Percentiles rank a stretch among this genome's conserved stretches.
These are phyloP conservation scores for Orientallactaga bullata DNA, from an alignment of 2,113 vertebrate genomes.

Conservation along the genomic window DNA sequence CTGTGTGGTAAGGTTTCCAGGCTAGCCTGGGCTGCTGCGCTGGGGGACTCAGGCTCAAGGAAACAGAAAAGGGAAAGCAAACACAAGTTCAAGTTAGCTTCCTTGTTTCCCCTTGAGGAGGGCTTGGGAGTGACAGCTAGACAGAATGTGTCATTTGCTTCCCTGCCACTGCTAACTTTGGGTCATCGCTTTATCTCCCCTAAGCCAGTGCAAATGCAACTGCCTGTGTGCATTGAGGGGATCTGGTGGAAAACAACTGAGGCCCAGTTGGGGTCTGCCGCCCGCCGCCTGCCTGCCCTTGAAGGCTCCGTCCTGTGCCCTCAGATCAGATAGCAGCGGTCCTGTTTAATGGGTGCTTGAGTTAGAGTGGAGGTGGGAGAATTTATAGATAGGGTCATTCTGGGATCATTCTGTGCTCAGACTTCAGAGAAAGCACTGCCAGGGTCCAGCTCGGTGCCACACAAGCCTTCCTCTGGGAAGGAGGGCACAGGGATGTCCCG, in stretches of 20 bases:
- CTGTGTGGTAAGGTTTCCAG: not conserved
- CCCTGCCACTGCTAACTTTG: not conserved
- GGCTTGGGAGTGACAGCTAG: not conserved
- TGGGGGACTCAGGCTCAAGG: not conserved
- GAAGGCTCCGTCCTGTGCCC: not conserved
- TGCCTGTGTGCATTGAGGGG: not conserved
- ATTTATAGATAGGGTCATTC: not conserved
- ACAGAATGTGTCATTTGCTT: not conserved
- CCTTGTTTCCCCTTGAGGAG: not conserved
- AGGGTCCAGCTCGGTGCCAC: too few species aligned
- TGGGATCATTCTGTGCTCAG: not conserved
- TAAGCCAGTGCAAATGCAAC: rapidly evolving
- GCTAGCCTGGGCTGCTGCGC: not conserved
- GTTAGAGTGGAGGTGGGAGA: not conserved
- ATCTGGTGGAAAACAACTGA: rapidly evolving
- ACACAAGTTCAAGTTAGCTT: not conserved
- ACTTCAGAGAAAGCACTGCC: not conserved
- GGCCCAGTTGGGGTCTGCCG: not conserved
- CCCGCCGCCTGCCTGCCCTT: not conserved
- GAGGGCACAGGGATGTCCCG: not conserved
- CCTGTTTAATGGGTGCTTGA: not conserved
- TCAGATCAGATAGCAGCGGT: not conserved
- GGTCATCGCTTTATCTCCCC: not conserved
- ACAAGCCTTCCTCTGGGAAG: not conserved
- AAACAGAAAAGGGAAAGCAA: not conserved